These are phyloP conservation scores for Kryptolebias ocellatus DNA, from an alignment of 2,797 vertebrate species.

Conservation along the genomic window DNA sequence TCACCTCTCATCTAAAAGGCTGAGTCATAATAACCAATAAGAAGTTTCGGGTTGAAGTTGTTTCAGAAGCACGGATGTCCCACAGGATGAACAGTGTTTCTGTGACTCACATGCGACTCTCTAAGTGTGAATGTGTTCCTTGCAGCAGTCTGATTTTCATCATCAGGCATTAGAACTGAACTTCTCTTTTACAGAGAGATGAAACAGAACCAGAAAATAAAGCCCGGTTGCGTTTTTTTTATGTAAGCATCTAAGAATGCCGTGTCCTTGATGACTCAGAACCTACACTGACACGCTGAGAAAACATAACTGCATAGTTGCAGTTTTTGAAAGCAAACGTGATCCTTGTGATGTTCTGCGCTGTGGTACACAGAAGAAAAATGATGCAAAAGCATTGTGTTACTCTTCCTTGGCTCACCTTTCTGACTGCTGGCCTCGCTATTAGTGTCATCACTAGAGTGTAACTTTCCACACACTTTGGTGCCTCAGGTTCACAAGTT, in stretches of 20 bases:
- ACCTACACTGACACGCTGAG: not conserved
- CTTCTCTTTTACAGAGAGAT: not conserved
- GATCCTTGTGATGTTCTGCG: constrained; percentile 26
- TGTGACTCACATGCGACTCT: not conserved
- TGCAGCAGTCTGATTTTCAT: not conserved
- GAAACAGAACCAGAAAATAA: not conserved
- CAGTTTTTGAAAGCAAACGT: constrained; percentile 43
- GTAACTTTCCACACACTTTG: constrained; percentile 13
- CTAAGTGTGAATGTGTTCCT: not conserved
- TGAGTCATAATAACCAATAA: not conserved
- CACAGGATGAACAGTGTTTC: not conserved
- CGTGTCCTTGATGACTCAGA: not conserved
- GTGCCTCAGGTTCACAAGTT: constrained; percentile 14
- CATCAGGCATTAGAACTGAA: not conserved
- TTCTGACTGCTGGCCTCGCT: constrained; percentile 28
- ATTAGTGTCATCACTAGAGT: constrained; percentile 51
- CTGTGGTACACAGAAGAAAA: constrained; percentile 29
- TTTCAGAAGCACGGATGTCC: not conserved
- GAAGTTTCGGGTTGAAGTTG: not conserved
- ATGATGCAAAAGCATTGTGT: constrained; percentile 43
- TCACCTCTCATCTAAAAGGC: too few species aligned
- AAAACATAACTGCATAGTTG: constrained; percentile 18
- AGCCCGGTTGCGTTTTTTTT: not conserved
- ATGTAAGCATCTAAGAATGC: not conserved
- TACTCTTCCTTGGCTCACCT: constrained; percentile 34